A percentile compares a stretch with the other conserved stretches of the same genome.
phyloP scores from a whole-genome alignment of 2,888 invertebrate genomes.

The Copidosoma aretas region DNA sequence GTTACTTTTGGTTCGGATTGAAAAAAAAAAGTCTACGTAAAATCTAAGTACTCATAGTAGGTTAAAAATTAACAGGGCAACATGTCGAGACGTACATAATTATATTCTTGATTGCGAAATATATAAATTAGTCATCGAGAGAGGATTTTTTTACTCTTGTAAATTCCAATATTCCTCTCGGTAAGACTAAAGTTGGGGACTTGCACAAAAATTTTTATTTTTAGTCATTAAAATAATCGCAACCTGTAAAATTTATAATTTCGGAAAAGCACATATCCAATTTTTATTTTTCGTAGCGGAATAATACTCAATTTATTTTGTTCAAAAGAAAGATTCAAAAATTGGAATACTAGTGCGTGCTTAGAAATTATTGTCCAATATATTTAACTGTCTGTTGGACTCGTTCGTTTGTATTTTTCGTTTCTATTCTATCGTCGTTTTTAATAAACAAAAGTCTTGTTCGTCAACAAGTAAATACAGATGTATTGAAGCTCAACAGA shows the following conservation, averaged over 20 bases:
- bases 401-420: slow-evolving; percentile 25
- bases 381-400: slow-evolving; percentile 15
- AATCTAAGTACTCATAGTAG: not conserved
- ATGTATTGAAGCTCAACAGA: slow-evolving; percentile 64
- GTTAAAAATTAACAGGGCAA: slow-evolving; percentile 21
- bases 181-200: slow-evolving; percentile 12
- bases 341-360: slow-evolving; percentile 30
- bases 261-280: too few relatives aligned
- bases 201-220: slow-evolving; percentile 11
- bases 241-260: too few relatives aligned
- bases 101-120: too few relatives aligned
- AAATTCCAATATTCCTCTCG: slow-evolving; percentile 15
- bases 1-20: slow-evolving; percentile 36
- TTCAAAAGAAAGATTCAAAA: slow-evolving; percentile 18
- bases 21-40: slow-evolving; percentile 23
- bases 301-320: not conserved
- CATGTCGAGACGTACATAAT: too few relatives aligned
- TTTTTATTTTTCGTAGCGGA: too few relatives aligned
- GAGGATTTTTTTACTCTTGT: slow-evolving; percentile 19
- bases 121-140: slow-evolving; percentile 21
- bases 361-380: slow-evolving; percentile 18
- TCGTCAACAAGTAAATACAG: slow-evolving; percentile 44
- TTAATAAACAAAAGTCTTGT: slow-evolving; percentile 17
- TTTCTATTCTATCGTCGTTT: not conserved
- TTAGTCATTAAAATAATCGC: too few relatives aligned